Percentiles rank a stretch among this genome's conserved stretches.
These are phyloP conservation scores for Labeo catla DNA, from an alignment of 2,113 vertebrate genomes.

Conservation along the genomic window DNA sequence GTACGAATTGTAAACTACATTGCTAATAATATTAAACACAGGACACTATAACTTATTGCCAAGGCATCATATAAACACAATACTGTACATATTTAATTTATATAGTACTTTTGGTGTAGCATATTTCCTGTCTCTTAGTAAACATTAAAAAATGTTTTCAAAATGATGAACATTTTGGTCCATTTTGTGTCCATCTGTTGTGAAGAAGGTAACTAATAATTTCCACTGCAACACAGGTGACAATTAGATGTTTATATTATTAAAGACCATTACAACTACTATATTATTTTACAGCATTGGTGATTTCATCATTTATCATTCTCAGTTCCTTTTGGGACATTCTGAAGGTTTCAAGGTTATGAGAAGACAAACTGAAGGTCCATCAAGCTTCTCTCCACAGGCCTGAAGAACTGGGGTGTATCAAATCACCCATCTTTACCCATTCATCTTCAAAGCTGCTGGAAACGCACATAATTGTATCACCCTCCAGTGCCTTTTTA, in stretches of 20 bases:
- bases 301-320: background rate
- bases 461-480: constrained; percentile 21
- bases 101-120: too few species aligned
- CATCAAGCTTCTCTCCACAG: background rate
- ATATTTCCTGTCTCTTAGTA: too few species aligned
- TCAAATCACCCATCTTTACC: constrained; percentile 19
- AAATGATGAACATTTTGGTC: too few species aligned
- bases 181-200: too few species aligned
- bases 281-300: background rate
- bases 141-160: too few species aligned
- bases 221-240: background rate
- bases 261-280: background rate
- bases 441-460: constrained; percentile 23
- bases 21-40: too few species aligned
- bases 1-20: background rate
- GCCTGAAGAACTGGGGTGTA: background rate
- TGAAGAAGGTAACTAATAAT: too few species aligned
- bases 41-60: too few species aligned
- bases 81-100: too few species aligned
- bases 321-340: background rate
- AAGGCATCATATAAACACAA: too few species aligned
- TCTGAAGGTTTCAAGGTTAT: constrained; percentile 1
- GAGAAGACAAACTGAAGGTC: constrained; percentile 1
- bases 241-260: background rate
- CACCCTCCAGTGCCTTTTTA: constrained; percentile 25